A percentile compares a stretch with the other conserved stretches of the same genome.
These are phyloP conservation scores for Ganaspis sp. DNA, from an alignment of 1,140 invertebrate species.

Conservation along the genomic window DNA sequence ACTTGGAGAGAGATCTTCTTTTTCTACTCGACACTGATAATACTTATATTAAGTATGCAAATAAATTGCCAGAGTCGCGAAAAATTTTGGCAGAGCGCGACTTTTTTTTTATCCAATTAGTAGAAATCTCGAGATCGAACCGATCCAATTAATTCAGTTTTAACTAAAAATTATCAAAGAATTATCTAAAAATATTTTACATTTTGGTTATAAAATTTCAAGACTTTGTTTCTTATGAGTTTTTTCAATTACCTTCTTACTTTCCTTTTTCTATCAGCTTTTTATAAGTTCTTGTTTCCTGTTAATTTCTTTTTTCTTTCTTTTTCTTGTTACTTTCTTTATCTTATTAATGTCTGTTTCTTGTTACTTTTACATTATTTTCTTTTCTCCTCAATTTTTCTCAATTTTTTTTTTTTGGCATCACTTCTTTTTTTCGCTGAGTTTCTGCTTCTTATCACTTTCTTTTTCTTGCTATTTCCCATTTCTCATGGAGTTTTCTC, in stretches of 20 bases:
- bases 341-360: not conserved
- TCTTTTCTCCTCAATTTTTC: too few relatives aligned
- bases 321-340: not conserved
- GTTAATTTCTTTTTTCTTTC: constrained; percentile 16
- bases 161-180: not conserved
- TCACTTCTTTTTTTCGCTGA: too few relatives aligned
- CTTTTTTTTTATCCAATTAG: not conserved
- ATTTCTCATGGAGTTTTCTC: too few relatives aligned
- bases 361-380: not conserved
- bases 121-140: not conserved
- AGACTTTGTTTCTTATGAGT: not conserved
- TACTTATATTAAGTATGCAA: constrained; percentile 54
- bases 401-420: not conserved
- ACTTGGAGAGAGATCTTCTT: constrained; percentile 6
- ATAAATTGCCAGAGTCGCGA: not conserved
- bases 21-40: constrained; percentile 31
- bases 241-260: too few relatives aligned
- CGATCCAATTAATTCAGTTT: not conserved
- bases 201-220: not conserved
- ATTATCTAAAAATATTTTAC: not conserved
- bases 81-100: not conserved
- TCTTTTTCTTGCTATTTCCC: too few relatives aligned
- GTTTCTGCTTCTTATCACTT: too few relatives aligned
- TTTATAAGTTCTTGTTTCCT: too few relatives aligned
- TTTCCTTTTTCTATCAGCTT: too few relatives aligned